A percentile compares a stretch with the other conserved stretches of the same genome.
Evolutionary conservation across 2,113 vertebrate species (phyloP).

Genomic region (Meleagris gallopavo): DNA sequence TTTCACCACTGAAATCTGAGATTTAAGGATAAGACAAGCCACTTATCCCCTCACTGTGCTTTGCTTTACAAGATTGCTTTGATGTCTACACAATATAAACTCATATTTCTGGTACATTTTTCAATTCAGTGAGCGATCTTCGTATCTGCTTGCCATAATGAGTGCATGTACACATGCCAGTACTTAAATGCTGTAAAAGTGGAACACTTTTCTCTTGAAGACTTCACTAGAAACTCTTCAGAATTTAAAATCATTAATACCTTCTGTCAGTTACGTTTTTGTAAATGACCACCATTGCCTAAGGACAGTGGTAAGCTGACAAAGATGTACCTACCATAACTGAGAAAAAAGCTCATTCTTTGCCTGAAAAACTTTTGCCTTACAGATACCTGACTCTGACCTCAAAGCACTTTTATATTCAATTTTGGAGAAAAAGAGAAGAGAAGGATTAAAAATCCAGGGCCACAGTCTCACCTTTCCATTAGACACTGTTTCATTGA

Average conservation of each 20-base stretch:
- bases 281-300: neutral
- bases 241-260: slow-evolving; percentile 16
- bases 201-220: neutral
- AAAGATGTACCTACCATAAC: neutral
- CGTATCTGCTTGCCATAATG: neutral
- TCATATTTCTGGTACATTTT: slow-evolving; percentile 7
- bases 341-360: neutral
- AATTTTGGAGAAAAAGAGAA: neutral
- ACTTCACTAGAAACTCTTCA: neutral
- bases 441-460: neutral
- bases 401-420: neutral
- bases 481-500: neutral
- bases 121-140: neutral
- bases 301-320: neutral
- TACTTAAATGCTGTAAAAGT: neutral
- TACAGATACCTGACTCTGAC: neutral
- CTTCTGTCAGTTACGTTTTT: neutral
- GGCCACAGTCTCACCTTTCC: neutral
- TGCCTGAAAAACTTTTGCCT: neutral
- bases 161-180: neutral
- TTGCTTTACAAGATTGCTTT: slow-evolving; percentile 3
- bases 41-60: neutral
- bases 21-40: slow-evolving; percentile 3
- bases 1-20: slow-evolving; percentile 50
- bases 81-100: slow-evolving; percentile 9